phyloP scores from a whole-genome alignment of 2,797 vertebrate species.

The Thunnus albacares region DNA sequence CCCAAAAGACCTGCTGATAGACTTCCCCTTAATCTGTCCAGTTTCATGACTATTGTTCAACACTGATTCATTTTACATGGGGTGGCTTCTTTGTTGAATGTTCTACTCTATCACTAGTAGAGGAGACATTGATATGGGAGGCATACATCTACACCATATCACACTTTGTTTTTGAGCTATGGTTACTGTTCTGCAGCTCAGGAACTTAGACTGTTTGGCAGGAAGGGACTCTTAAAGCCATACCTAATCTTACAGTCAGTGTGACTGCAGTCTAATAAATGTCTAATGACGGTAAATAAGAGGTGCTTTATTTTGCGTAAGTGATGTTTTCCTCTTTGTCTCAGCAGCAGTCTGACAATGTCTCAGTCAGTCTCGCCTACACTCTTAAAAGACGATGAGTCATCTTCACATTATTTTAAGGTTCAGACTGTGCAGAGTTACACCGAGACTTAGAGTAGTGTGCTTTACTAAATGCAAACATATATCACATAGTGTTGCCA shows the following conservation, averaged over 20 bases:
- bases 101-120: not conserved
- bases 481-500: too few relatives aligned
- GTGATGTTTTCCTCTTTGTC: slow-evolving; percentile 43
- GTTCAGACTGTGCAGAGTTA: not conserved
- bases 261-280: not conserved
- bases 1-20: slow-evolving; percentile 24
- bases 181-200: slow-evolving; percentile 4
- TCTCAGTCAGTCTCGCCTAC: not conserved
- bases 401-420: slow-evolving; percentile 12
- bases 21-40: slow-evolving; percentile 41
- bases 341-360: slow-evolving; percentile 9
- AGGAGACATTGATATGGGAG: not conserved
- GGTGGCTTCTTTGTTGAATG: not conserved
- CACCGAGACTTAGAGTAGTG: too few relatives aligned
- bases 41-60: slow-evolving; percentile 18
- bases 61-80: not conserved
- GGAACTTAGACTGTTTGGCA: not conserved
- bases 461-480: too few relatives aligned
- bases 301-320: slow-evolving; percentile 25
- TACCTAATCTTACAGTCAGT: not conserved
- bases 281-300: slow-evolving; percentile 16
- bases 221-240: not conserved
- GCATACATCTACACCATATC: not conserved
- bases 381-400: slow-evolving; percentile 1
- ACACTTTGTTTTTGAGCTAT: not conserved